Base-by-base conservation (phyloP, 2,888 invertebrate genomes). In the Calameuta pallipes region DNA sequence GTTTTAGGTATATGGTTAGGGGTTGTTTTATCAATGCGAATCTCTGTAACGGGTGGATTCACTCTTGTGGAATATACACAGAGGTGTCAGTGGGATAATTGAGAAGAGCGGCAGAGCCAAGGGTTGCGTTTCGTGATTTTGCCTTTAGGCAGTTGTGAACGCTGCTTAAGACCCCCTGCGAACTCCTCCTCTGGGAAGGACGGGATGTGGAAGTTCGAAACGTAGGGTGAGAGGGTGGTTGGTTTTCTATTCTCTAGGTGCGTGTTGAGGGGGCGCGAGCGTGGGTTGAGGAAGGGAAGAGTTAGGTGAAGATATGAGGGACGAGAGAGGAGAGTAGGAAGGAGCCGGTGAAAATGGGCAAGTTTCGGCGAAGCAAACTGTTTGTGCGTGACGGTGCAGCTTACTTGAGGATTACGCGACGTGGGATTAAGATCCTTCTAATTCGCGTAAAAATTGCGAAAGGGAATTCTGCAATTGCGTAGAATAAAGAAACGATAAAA, bases 221-320 rank as follows among this genome's bases (percentile, higher is more conserved):
- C 71, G 71, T 71, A 11, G 33, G 71, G 33, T 31, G 70, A 70
- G 71, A 15, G 71, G 36, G 36, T 36, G 36, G 36, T 12, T 23
- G 56, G 56, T 71, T 71, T 71, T 71, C 71, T 71, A 71, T 71
- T 34, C 71, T 23, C 71, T 34, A 34, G 71, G 31, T 71, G 71
- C 71, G 71, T 71, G 71, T 56, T 1, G 56, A 56, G 56, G 56
- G 56, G 56, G 56, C 9, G 23, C 2, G 9, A 23, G 9, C 6
- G 23, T 15, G 56, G 23, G 6, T 9, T 2, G 56, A 56, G 56
- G 56, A 9, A 56, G 56, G 56, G 56, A 56, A 56, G 56, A 56
- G 56, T 56, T 56, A 23, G 56, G 56, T 56, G 56, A 56, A 23
- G 56, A 56, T 9, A 56, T 23, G 23, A 56, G 23, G 56, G 56